These are phyloP conservation scores for Cheilosia pagana DNA, from an alignment of 2,888 invertebrate genomes.

Conservation along the genomic window DNA sequence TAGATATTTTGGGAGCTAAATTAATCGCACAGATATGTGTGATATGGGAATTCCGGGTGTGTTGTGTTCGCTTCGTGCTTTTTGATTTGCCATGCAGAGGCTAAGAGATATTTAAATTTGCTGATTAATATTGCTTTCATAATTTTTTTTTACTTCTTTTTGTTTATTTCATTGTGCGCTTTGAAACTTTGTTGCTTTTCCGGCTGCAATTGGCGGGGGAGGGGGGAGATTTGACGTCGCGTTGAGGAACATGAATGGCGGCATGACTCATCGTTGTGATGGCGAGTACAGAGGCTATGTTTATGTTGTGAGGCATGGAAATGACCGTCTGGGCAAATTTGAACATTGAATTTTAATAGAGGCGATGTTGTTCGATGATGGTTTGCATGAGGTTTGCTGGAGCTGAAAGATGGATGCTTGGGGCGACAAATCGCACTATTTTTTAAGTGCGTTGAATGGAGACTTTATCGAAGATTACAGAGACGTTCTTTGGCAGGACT, in stretches of 20 bases:
- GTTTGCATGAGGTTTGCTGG: too few relatives aligned
- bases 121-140: conserved; percentile 39
- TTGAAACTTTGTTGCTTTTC: conserved; percentile 52
- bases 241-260: conserved; percentile 11
- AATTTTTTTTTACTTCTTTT: conserved; percentile 8
- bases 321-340: neutral
- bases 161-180: conserved; percentile 36
- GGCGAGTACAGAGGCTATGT: conserved; percentile 22
- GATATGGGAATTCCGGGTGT: conserved; percentile 33
- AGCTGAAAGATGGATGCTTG: too few relatives aligned
- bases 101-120: conserved; percentile 43
- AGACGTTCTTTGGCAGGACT: too few relatives aligned
- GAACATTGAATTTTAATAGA: too few relatives aligned
- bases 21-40: conserved; percentile 61
- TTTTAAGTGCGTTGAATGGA: too few relatives aligned
- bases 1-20: conserved; percentile 64
- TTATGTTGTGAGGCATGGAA: neutral
- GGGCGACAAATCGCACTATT: too few relatives aligned
- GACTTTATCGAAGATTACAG: too few relatives aligned
- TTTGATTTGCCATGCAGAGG: conserved; percentile 7
- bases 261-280: conserved; percentile 38
- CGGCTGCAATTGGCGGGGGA: conserved; percentile 64
- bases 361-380: too few relatives aligned
- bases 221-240: conserved; percentile 46
- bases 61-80: conserved; percentile 3